These are phyloP conservation scores for Amblyjoppa proteus DNA, from an alignment of 2,888 invertebrate species.

Conservation along the genomic window DNA sequence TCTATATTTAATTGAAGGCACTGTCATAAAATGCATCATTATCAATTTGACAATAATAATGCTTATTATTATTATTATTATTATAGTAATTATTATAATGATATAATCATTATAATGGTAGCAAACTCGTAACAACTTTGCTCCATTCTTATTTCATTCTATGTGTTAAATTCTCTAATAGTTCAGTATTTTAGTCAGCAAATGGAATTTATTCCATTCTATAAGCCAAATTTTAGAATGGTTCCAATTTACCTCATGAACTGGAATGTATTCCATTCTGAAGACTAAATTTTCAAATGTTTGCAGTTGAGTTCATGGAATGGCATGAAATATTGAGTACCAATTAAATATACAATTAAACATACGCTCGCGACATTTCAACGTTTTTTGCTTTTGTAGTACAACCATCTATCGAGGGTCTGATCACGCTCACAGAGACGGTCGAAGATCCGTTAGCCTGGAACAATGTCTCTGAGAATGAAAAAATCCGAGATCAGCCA, in stretches of 20 bases:
- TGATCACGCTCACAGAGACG: slow-evolving; percentile 74
- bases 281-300: too few species aligned
- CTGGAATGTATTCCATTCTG: too few species aligned
- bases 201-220: too few species aligned
- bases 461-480: not conserved
- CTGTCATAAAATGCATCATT: not conserved
- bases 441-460: slow-evolving; percentile 53
- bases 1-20: slow-evolving; percentile 7
- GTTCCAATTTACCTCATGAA: not conserved
- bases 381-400: slow-evolving; percentile 65
- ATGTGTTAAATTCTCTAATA: too few species aligned
- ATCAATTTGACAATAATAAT: not conserved
- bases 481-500: not conserved
- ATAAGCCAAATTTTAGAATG: too few species aligned
- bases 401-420: slow-evolving; percentile 74
- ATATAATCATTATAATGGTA: too few species aligned
- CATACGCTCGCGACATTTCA: not conserved
- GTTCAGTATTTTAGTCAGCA: too few species aligned
- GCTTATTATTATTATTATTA: not conserved
- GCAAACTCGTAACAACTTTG: too few species aligned
- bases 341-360: not conserved
- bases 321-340: not conserved
- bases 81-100: too few species aligned
- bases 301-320: not conserved
- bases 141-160: too few species aligned